Evolutionary conservation across 35 echinoderm and acorn worm genomes (phyloP), one percentile per base, ranked within the genome.

Genomic region (Apostichopus californicus): DNA sequence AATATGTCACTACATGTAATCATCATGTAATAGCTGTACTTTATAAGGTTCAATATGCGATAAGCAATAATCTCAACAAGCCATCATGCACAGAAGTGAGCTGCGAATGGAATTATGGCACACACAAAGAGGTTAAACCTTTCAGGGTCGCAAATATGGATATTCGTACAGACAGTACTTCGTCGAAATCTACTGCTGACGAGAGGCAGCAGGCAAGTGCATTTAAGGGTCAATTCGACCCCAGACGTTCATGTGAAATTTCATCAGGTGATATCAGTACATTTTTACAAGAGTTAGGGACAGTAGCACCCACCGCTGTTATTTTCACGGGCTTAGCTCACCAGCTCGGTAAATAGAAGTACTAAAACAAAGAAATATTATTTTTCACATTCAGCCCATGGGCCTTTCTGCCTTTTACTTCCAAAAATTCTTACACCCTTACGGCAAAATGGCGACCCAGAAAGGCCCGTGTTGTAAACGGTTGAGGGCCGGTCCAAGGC

Each of bases 1-100:
- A 1, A 28, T 28, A 28, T 28, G 26, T 28, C 26, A 28, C 26
- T 77, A 77, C 73, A 8, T 77, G 73, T 26, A 77, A 77, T 26
- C 73, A 77, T 77, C 73, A 77, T 77, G 73, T 77, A 8, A 77
- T 77, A 77, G 73, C 73, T 77, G 73, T 17, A 21, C 73, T 77
- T n/a, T 77, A 77, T 17, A 21, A 77, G 24, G 24, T 77, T 77
- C 5, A 77, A 26, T 77, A 77, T 77, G 73, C 73, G 1, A 77
- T 77, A 77, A 21, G 18, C 73, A 77, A 77, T 11, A n/a, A 77
- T 77, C 73, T 77, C 73, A 77, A 77, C 17, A 26, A 77, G 24
- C 73, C 73, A 77, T 77, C 73, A 77, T 77, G 73, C 24, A 77
- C 73, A 21, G 15, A 77, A 17, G 24, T 21, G 73, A 77, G 73